Percentiles rank a stretch among this genome's conserved stretches.
Evolutionary conservation across 2,113 vertebrate species (phyloP).

Genomic region (Rallus limicola): DNA sequence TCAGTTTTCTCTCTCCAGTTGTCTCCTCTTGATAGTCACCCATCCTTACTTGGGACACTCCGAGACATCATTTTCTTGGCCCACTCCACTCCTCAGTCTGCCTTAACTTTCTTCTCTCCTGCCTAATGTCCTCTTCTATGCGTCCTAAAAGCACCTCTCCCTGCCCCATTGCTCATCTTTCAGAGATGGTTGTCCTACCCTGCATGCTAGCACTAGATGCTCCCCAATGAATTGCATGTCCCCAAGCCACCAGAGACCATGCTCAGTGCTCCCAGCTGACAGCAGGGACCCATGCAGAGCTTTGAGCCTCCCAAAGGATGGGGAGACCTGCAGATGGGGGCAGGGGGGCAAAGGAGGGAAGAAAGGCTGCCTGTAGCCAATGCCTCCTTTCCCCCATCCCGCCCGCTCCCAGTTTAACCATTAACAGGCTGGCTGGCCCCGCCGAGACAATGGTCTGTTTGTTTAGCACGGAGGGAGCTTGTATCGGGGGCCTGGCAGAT

Average conservation of each 20-base stretch:
- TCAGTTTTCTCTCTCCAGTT: background rate
- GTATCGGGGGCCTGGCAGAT: constrained; percentile 78
- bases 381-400: background rate
- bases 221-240: background rate
- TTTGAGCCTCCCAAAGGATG: background rate
- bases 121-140: background rate
- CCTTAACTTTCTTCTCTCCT: background rate
- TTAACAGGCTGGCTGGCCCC: constrained; percentile 73
- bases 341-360: background rate
- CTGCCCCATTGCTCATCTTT: background rate
- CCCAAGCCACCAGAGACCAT: background rate
- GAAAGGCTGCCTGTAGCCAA: background rate
- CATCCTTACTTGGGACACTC: background rate
- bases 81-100: background rate
- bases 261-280: accelerated
- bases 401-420: constrained; percentile 73
- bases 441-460: constrained; percentile 77
- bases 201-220: background rate
- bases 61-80: background rate
- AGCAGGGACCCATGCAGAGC: background rate
- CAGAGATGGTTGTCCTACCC: background rate
- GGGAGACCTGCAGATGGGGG: background rate
- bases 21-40: background rate
- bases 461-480: constrained; percentile 74
- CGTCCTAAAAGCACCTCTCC: background rate